A percentile compares a stretch with the other conserved stretches of the same genome.
Evolutionary conservation across 1,140 invertebrate species (phyloP).

Genomic region (Melanaphis sacchari): DNA sequence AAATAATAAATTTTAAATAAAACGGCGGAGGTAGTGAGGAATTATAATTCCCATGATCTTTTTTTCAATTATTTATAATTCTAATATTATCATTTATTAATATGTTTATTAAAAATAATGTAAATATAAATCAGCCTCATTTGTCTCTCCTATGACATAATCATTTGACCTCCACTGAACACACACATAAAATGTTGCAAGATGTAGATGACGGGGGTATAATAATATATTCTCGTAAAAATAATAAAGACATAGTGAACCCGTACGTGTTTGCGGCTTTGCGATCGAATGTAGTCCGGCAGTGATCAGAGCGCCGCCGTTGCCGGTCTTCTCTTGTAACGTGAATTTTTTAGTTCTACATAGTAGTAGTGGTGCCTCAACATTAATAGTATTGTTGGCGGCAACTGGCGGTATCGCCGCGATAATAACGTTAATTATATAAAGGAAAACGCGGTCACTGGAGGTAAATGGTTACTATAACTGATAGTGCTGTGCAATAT

Average conservation of each 20-base stretch:
- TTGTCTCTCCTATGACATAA: not conserved
- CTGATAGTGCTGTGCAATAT: conserved; percentile 25
- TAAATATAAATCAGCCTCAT: not conserved
- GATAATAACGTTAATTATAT: conserved; percentile 42
- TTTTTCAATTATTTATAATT: conserved; percentile 6
- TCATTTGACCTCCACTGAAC: not conserved
- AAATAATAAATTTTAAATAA: not conserved
- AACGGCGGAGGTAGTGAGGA: too few species aligned
- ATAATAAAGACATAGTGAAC: not conserved
- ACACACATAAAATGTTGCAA: not conserved
- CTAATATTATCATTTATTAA: not conserved
- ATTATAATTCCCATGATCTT: not conserved
- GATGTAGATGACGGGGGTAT: not conserved
- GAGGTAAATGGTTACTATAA: conserved; percentile 30
- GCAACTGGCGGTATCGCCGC: not conserved
- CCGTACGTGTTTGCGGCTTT: conserved; percentile 31
- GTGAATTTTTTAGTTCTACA: not conserved
- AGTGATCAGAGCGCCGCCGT: not conserved
- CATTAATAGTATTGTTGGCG: conserved; percentile 39
- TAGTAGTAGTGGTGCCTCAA: conserved; percentile 22
- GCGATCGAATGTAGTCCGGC: conserved; percentile 20
- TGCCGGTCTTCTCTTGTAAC: not conserved
- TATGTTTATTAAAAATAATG: not conserved
- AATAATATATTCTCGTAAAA: not conserved
- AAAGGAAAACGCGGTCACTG: conserved; percentile 26